Evolutionary conservation across 2,113 vertebrate genomes (phyloP).

Genomic region (Zosterops pallidus): DNA sequence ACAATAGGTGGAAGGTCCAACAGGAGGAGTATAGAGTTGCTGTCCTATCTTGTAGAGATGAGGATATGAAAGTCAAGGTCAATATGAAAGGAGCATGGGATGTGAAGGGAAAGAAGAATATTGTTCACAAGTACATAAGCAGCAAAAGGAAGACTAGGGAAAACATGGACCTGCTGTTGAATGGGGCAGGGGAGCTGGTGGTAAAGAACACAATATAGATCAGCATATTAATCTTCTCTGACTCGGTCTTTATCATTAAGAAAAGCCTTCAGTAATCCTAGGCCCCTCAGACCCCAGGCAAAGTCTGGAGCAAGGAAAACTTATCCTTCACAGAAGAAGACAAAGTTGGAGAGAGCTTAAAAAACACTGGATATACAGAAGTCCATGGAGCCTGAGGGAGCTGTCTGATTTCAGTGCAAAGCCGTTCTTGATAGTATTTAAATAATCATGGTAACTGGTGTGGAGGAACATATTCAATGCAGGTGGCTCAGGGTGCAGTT

Average conservation of each 20-base stretch:
- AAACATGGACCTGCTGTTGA: not conserved
- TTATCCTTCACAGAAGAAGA: not conserved
- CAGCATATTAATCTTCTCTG: not conserved
- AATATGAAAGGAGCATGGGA: not conserved
- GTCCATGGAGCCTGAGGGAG: not conserved
- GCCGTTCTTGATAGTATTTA: not conserved
- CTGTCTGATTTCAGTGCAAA: not conserved
- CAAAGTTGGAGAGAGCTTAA: not conserved
- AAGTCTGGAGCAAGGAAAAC: not conserved
- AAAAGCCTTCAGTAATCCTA: not conserved
- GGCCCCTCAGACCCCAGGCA: not conserved
- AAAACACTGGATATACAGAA: accelerated
- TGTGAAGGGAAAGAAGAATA: not conserved
- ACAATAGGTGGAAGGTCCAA: not conserved
- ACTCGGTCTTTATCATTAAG: not conserved
- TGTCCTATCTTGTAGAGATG: not conserved
- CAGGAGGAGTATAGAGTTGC: not conserved
- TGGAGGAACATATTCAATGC: not conserved
- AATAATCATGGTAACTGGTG: not conserved
- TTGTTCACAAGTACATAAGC: not conserved
- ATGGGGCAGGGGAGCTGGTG: not conserved
- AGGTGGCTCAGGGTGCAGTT: accelerated
- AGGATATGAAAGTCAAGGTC: not conserved
- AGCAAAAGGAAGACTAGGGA: not conserved
- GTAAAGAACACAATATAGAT: not conserved